phyloP scores from a whole-genome alignment of 2,113 vertebrate genomes.

The Hiodon alosoides region DNA sequence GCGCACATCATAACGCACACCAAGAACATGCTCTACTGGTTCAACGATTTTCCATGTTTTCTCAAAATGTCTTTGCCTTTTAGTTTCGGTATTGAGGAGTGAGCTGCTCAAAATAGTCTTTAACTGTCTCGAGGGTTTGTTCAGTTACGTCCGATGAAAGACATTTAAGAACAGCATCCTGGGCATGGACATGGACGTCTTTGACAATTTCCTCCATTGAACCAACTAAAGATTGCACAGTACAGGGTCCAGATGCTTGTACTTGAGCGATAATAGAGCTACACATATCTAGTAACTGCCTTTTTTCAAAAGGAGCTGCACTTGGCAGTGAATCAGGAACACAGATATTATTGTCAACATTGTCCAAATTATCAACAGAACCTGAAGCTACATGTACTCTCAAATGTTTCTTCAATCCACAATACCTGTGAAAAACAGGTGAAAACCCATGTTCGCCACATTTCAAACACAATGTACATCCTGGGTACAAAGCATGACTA shows the following conservation, averaged over 20 bases:
- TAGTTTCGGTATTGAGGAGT: slow-evolving; percentile 32
- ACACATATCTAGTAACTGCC: not conserved
- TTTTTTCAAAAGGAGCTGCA: too few species aligned
- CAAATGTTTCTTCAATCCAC: slow-evolving; percentile 2
- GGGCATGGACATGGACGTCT: slow-evolving; percentile 18
- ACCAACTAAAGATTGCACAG: slow-evolving; percentile 24
- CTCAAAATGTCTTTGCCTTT: slow-evolving; percentile 27
- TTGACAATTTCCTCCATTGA: slow-evolving; percentile 26
- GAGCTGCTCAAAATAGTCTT: slow-evolving; percentile 23
- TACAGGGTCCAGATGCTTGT: slow-evolving; percentile 26
- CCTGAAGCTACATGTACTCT: not conserved
- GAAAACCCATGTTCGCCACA: not conserved
- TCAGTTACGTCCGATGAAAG: slow-evolving; percentile 5
- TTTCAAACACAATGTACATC: not conserved
- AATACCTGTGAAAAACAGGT: not conserved
- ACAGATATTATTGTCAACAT: slow-evolving; percentile 26
- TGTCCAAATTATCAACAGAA: slow-evolving; percentile 16
- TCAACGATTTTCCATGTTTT: slow-evolving; percentile 30
- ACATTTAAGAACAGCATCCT: not conserved
- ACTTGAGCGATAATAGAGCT: slow-evolving; percentile 27
- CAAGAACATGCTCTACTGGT: slow-evolving; percentile 32
- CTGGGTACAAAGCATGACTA: not conserved
- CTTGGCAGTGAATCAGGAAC: too few species aligned
- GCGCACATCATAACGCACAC: slow-evolving; percentile 30
- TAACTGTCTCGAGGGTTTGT: not conserved